Conservation (phyloP, 2,888 invertebrate genomes). For the Augochlorella aurata region DNA sequence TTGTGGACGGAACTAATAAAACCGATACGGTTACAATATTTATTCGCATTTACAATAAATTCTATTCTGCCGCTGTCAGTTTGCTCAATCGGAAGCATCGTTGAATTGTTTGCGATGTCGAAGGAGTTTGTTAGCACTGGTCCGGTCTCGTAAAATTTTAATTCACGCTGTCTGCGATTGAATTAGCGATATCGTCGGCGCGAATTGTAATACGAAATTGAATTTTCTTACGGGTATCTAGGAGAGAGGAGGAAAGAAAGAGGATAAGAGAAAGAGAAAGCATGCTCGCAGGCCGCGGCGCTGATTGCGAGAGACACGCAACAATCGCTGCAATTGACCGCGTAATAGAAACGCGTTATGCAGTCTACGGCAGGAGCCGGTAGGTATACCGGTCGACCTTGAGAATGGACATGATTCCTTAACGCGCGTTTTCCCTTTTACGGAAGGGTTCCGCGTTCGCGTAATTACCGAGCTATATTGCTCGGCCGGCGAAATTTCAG, state of each 20-base stretch:
- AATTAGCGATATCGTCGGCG: background rate
- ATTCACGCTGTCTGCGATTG: background rate
- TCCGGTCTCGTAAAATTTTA: background rate
- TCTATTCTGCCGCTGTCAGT: no score
- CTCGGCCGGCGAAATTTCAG: constrained; percentile 58
- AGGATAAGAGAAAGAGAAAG: constrained; percentile 45
- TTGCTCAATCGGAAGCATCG: background rate
- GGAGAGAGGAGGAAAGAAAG: constrained; percentile 5
- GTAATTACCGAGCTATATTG: constrained; percentile 63
- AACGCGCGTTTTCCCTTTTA: constrained; percentile 74
- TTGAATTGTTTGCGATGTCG: background rate
- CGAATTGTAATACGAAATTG: background rate
- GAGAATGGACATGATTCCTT: constrained; percentile 78
- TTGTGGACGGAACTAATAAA: no score
- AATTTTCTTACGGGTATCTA: background rate
- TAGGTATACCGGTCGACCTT: constrained; percentile 78
- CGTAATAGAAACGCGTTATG: constrained; percentile 79
- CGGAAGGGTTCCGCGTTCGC: constrained; percentile 70
- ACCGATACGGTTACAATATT: no score
- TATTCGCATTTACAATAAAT: no score
- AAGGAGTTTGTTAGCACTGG: background rate
- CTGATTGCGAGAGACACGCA: constrained; percentile 72
- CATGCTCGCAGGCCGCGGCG: constrained; percentile 54
- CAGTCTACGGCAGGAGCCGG: constrained; percentile 69
- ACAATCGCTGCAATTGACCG: constrained; percentile 77